Evolutionary conservation across 2,113 vertebrate species (phyloP).

Genomic region (Phaethornis superciliosus): DNA sequence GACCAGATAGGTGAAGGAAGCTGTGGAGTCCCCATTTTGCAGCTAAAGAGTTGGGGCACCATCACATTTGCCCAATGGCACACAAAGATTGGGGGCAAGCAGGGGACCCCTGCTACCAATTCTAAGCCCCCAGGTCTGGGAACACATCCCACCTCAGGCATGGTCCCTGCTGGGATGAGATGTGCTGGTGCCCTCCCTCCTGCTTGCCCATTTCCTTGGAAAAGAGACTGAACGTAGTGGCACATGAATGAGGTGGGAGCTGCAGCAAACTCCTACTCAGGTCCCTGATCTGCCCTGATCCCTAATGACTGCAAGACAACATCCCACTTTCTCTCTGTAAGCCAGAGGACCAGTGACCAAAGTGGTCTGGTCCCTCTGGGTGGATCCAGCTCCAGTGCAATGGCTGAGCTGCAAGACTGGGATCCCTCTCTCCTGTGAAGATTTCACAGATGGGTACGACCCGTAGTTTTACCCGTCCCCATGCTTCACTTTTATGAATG

Average conservation of each 20-base stretch:
- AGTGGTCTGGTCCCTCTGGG: not conserved
- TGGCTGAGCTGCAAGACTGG: not conserved
- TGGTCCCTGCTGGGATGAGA: not conserved
- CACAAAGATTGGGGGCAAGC: not conserved
- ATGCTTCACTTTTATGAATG: not conserved
- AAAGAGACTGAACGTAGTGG: not conserved
- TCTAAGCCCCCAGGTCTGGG: not conserved
- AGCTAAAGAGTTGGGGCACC: not conserved
- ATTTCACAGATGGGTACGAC: not conserved
- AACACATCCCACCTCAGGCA: not conserved
- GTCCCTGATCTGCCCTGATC: no score
- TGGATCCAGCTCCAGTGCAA: not conserved
- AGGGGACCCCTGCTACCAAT: not conserved
- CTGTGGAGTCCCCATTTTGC: not conserved
- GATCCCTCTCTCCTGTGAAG: not conserved
- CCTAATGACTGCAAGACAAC: not conserved
- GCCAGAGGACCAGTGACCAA: not conserved
- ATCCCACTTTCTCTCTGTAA: not conserved
- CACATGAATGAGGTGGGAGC: not conserved
- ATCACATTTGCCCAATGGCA: not conserved
- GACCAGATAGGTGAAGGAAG: not conserved
- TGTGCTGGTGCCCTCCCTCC: not conserved
- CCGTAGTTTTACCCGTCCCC: not conserved
- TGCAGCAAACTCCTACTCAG: not conserved
- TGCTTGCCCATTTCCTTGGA: not conserved